Conservation (phyloP, 2,113 vertebrate genomes). For the Caloenas nicobarica region DNA sequence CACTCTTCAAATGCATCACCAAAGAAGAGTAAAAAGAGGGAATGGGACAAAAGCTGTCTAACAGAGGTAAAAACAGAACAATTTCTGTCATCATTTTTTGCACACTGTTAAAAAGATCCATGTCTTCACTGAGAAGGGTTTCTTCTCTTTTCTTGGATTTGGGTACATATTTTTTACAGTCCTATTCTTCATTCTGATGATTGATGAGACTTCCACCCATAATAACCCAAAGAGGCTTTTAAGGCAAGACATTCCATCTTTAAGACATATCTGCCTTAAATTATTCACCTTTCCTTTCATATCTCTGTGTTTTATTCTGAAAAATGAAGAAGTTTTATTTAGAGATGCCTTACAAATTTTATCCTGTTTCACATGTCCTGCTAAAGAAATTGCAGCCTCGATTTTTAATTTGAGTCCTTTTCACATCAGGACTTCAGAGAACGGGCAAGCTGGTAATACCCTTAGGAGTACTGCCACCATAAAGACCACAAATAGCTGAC, state of each 20-base stretch:
- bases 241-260: not conserved
- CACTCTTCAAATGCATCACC: not conserved
- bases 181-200: not conserved
- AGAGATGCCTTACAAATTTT: not conserved
- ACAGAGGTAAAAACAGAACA: not conserved
- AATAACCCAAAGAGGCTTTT: not conserved
- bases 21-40: not conserved
- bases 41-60: not conserved
- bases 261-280: not conserved
- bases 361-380: not conserved
- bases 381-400: not conserved
- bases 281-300: not conserved
- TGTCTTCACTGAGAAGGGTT: not conserved
- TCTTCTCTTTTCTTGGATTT: not conserved
- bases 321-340: not conserved
- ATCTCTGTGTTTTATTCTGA: not conserved
- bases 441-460: not conserved
- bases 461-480: not conserved
- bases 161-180: not conserved
- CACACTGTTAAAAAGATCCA: accelerated
- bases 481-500: not conserved
- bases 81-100: not conserved
- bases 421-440: not conserved
- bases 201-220: not conserved
- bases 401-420: not conserved